phyloP scores from a whole-genome alignment of 2,113 vertebrate genomes.

The Dicaeum eximium region DNA sequence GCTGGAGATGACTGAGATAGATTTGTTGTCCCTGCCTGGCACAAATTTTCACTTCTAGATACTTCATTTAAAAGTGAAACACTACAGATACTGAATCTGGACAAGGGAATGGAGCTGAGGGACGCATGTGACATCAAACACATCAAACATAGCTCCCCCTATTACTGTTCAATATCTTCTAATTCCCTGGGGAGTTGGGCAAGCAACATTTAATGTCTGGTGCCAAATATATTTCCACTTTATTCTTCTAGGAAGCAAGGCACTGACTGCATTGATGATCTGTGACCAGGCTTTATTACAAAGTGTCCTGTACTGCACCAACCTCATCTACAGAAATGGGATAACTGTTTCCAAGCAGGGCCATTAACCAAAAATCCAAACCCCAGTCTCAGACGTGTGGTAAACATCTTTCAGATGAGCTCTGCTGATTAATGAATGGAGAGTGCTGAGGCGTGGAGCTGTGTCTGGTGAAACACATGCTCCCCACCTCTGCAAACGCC shows the following conservation, averaged over 20 bases:
- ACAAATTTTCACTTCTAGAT: neutral
- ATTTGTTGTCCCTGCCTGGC: neutral
- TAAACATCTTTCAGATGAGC: neutral
- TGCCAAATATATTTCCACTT: neutral
- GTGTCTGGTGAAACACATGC: neutral
- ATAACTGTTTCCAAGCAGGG: neutral
- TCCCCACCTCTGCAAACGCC: neutral
- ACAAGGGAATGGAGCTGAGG: neutral
- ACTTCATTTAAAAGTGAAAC: neutral
- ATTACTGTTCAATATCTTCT: neutral
- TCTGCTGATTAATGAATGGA: neutral
- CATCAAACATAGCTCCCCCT: neutral
- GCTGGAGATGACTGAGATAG: neutral
- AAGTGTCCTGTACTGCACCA: neutral
- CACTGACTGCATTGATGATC: neutral
- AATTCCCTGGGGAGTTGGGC: neutral
- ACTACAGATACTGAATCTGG: neutral
- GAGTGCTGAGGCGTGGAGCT: neutral
- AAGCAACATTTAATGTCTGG: neutral
- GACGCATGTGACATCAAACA: neutral
- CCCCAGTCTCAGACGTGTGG: neutral
- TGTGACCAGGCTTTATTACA: neutral
- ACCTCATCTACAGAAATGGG: neutral
- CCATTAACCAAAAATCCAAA: neutral
- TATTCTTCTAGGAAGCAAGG: neutral